Evolutionary conservation across 2,888 invertebrate species (phyloP).

Genomic region (Caenorhabditis zanzibari): DNA sequence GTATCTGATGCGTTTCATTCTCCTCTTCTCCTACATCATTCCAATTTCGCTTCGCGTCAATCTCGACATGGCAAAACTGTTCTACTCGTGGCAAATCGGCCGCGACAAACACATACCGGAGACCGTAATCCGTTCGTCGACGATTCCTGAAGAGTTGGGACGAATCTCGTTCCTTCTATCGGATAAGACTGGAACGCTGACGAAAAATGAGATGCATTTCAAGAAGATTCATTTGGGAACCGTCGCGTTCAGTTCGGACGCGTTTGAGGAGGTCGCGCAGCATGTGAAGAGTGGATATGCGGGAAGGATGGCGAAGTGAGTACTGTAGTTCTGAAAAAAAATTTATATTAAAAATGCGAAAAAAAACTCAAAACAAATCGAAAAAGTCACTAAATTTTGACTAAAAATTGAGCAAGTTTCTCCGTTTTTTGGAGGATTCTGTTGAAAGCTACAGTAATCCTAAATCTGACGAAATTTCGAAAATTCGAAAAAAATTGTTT

Average conservation of each 20-base stretch:
- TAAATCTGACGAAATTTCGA: too few relatives aligned
- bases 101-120: constrained; percentile 94
- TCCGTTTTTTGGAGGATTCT: too few relatives aligned
- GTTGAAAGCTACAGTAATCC: too few relatives aligned
- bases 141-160: constrained; percentile 98
- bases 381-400: too few relatives aligned
- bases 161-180: constrained; percentile 94
- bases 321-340: too few relatives aligned
- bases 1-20: constrained; percentile 96
- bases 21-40: constrained; percentile 98
- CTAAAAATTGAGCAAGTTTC: too few relatives aligned
- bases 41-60: constrained; percentile 98
- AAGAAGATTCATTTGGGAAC: constrained; percentile 91
- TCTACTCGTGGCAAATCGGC: constrained; percentile 96
- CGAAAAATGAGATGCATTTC: constrained; percentile 96
- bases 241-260: constrained; percentile 92
- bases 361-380: too few relatives aligned
- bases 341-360: too few relatives aligned
- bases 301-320: constrained; percentile 74
- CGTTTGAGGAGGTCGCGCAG: constrained; percentile 88
- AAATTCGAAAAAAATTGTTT: too few relatives aligned
- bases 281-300: constrained; percentile 80
- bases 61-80: constrained; percentile 94
- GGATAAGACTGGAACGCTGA: constrained; percentile 98
- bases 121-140: constrained; percentile 96